phyloP scores from a whole-genome alignment of 2,113 vertebrate genomes.

The Grus americana region DNA sequence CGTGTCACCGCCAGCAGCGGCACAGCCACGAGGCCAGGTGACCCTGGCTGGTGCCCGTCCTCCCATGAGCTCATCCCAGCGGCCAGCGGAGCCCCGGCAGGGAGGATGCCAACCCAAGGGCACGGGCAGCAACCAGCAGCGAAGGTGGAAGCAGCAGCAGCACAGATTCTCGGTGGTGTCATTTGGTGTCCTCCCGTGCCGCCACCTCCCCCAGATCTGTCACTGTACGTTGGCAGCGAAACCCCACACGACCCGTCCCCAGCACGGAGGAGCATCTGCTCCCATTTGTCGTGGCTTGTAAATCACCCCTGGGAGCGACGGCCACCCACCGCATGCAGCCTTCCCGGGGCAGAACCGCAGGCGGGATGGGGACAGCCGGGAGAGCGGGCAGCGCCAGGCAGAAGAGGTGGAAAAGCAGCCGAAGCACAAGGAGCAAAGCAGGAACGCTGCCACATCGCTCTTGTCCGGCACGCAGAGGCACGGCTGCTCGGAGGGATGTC shows the following conservation, averaged over 20 bases:
- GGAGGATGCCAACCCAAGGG: not conserved
- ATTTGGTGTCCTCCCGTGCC: not conserved
- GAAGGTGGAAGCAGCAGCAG: not conserved
- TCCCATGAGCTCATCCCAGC: not conserved
- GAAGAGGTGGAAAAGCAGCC: not conserved
- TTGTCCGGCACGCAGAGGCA: too few relatives aligned
- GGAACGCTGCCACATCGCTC: accelerated
- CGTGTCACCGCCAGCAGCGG: not conserved
- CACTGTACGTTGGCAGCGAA: accelerated
- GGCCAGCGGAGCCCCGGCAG: not conserved
- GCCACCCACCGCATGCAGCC: not conserved
- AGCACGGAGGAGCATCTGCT: not conserved
- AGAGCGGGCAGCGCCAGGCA: not conserved
- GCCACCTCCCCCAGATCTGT: not conserved
- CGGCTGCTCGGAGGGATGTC: not conserved
- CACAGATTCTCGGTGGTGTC: accelerated
- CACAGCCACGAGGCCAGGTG: not conserved
- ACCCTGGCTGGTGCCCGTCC: accelerated
- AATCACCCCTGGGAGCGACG: not conserved
- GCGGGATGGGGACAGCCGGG: not conserved
- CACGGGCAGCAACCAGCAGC: not conserved
- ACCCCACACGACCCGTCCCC: accelerated
- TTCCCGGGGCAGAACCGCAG: not conserved
- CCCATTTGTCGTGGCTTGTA: not conserved
- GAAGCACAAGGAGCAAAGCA: not conserved